Evolutionary conservation across 2,797 vertebrate genomes (phyloP).

Genomic region (Lepus townsendii): DNA sequence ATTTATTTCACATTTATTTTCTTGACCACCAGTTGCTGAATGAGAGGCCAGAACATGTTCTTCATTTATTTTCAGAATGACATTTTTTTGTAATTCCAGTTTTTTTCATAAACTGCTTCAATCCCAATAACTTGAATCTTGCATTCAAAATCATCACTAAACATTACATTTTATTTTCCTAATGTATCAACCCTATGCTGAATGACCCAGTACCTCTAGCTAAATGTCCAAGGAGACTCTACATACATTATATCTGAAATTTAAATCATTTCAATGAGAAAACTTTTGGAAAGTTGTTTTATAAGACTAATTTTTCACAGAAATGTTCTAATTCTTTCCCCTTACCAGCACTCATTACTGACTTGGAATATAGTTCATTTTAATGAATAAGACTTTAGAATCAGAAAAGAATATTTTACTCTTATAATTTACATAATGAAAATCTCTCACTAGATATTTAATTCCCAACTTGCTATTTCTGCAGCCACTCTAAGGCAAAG

Average conservation of each 20-base stretch:
- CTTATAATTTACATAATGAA: slow-evolving; percentile 32
- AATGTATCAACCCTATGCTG: not conserved
- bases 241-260: not conserved
- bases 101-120: slow-evolving; percentile 50
- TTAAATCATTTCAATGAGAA: not conserved
- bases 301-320: not conserved
- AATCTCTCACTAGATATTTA: not conserved
- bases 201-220: not conserved
- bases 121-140: slow-evolving; percentile 32
- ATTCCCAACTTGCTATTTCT: not conserved
- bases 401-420: slow-evolving; percentile 11
- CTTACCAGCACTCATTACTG: not conserved
- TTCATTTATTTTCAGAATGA: slow-evolving; percentile 59
- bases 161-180: not conserved
- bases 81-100: not conserved
- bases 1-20: slow-evolving; percentile 54
- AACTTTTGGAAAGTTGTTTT: not conserved
- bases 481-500: not conserved
- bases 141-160: slow-evolving; percentile 63
- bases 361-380: not conserved
- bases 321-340: slow-evolving; percentile 2
- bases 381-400: slow-evolving; percentile 35
- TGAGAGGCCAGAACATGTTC: slow-evolving; percentile 35
- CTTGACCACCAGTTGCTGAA: slow-evolving; percentile 39
- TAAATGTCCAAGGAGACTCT: not conserved